Percentiles rank a stretch among this genome's conserved stretches.
These are phyloP conservation scores for Odobenus rosmarus DNA, from an alignment of 2,113 vertebrate species.

Conservation along the genomic window DNA sequence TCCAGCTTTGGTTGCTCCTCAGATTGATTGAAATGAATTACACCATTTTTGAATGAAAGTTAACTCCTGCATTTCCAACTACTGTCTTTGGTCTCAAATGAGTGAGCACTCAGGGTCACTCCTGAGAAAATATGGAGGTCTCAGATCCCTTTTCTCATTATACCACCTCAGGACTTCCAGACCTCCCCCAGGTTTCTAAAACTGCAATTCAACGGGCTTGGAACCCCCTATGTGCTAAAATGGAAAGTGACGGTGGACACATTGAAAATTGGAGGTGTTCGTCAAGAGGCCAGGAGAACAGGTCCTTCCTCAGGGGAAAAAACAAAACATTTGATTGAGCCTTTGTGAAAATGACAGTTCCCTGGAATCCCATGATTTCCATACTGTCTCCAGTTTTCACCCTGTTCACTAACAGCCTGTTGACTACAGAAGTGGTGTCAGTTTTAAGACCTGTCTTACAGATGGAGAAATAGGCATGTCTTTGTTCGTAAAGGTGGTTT, in stretches of 20 bases:
- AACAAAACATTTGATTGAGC: neutral
- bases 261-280: neutral
- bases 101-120: neutral
- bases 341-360: neutral
- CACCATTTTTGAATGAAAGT: slow-evolving; percentile 67
- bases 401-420: neutral
- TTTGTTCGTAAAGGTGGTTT: slow-evolving; percentile 19
- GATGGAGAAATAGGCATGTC: neutral
- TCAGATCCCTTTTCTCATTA: slow-evolving; percentile 63
- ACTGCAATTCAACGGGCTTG: slow-evolving; percentile 23
- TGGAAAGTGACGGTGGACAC: neutral
- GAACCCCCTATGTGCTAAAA: neutral
- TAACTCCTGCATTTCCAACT: slow-evolving; percentile 53
- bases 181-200: slow-evolving; percentile 8
- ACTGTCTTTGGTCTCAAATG: slow-evolving; percentile 59
- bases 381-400: neutral
- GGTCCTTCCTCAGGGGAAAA: neutral
- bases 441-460: slow-evolving; percentile 40
- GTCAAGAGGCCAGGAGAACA: neutral
- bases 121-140: slow-evolving; percentile 24
- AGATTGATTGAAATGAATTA: slow-evolving; percentile 66
- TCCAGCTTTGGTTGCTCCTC: slow-evolving; percentile 64
- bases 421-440: neutral
- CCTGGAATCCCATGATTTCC: slow-evolving; percentile 7
- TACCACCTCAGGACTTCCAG: slow-evolving; percentile 24